These are phyloP conservation scores for Micromussa lordhowensis DNA, from an alignment of 92 coral and sea anemone species.

Conservation along the genomic window DNA sequence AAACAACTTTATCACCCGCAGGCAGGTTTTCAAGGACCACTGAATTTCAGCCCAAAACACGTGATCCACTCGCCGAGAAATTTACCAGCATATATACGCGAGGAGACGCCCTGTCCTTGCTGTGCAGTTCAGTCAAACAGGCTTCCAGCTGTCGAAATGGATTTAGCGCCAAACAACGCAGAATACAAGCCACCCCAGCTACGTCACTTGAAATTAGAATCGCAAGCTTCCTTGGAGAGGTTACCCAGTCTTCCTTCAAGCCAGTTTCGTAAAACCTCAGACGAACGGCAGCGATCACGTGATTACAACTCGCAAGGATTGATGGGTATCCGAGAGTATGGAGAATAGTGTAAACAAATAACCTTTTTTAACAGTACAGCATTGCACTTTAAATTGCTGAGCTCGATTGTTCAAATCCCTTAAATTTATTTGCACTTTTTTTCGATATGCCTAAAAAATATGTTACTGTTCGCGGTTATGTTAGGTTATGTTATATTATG, in stretches of 20 bases:
- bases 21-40: background rate
- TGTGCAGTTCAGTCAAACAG: slow-evolving; percentile 14
- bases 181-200: background rate
- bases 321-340: background rate
- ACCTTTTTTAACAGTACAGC: background rate
- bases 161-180: background rate
- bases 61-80: background rate
- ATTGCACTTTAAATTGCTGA: too few relatives aligned
- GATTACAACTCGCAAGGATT: background rate
- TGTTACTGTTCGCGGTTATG: too few relatives aligned
- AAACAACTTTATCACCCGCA: background rate
- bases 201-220: background rate
- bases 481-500: too few relatives aligned
- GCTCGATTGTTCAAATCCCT: too few relatives aligned
- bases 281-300: background rate
- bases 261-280: background rate
- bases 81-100: background rate
- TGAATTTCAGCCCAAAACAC: background rate
- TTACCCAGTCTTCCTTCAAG: background rate
- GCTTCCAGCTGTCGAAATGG: background rate
- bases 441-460: too few relatives aligned
- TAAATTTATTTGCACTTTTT: too few relatives aligned
- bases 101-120: slow-evolving; percentile 14
- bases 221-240: background rate
- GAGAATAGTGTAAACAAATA: background rate